Evolutionary conservation across 2,797 vertebrate species (phyloP), one percentile per base, ranked within the genome.

Genomic region (Lacerta agilis): DNA sequence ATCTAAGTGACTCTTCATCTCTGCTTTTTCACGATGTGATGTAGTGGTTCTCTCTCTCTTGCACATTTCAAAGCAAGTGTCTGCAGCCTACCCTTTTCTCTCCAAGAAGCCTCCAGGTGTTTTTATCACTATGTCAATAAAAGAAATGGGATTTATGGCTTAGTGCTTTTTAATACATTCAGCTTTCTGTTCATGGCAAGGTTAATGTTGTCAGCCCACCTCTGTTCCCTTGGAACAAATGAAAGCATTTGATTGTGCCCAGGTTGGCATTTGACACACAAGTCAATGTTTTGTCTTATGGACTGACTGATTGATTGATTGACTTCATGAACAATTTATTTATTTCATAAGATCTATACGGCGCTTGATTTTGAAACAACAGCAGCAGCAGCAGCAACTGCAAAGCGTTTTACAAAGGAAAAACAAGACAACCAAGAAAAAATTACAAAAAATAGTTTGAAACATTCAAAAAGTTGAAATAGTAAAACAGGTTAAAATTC

Each of bases 81-180:
- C 94, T 95, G 27, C 89, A 91, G 91, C 90, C 92, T 94, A 93
- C 94, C 92, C 83, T 95, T 95, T 95, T 96, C 88, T 94, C 73
- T 88, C 36, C 83, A 93, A 95, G 96, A 36, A 95, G 97, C 67
- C 96, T 96, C 29, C 89, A 88, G 96, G 96, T 96, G 75, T 96
- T 96, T 97, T 97, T 96, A 97, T 96, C 96, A 96, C 90, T 86
- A 94, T 97, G 96, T 96, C 97, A 96, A 97, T 97, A 97, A 97
- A 97, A 93, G 90, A 85, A 73, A 95, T 3, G 92, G 95, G 96
- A 97, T 97, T 97, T 97, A 97, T 97, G 96, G 93, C 94, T 91
- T 95, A 93, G 95, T 96, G 95, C 94, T 96, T 97, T 97, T 97
- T 96, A 97, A 97, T 97, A 97, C 97, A 97, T 97, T 97, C 96